Evolutionary conservation across 2,797 vertebrate genomes (phyloP).

Genomic region (Silurus lanzhouensis): DNA sequence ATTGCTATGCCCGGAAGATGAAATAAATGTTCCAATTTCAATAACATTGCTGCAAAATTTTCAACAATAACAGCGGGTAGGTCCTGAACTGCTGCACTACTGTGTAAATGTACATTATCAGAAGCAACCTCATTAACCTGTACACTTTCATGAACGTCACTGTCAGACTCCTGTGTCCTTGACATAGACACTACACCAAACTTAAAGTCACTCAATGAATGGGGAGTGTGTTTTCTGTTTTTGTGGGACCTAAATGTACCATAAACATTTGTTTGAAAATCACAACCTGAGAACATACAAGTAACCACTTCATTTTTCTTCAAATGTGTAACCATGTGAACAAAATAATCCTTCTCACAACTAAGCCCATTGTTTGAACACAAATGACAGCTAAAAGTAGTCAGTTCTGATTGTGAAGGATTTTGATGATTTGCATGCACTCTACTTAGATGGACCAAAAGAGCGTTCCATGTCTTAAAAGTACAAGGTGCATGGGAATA

Average conservation of each 20-base stretch:
- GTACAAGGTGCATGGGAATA: too few species aligned
- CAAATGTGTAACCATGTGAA: not conserved
- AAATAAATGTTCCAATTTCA: slow-evolving; percentile 43
- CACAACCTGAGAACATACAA: not conserved
- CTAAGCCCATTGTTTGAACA: too few species aligned
- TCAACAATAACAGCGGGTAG: slow-evolving; percentile 20
- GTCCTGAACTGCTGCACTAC: not conserved
- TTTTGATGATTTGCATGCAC: too few species aligned
- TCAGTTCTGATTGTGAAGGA: too few species aligned
- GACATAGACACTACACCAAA: slow-evolving; percentile 24
- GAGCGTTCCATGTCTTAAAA: too few species aligned
- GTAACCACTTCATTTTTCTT: not conserved
- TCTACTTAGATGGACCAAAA: too few species aligned
- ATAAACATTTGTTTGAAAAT: not conserved
- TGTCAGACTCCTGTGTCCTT: slow-evolving; percentile 15
- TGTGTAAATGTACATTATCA: not conserved
- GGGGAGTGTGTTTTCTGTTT: too few species aligned
- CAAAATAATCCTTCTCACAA: not conserved
- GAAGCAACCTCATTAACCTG: slow-evolving; percentile 2
- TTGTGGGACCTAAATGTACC: too few species aligned
- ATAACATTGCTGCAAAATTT: slow-evolving; percentile 31
- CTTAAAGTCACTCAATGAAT: slow-evolving; percentile 34
- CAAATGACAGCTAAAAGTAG: too few species aligned
- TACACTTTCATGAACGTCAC: not conserved
- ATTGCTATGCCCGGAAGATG: too few species aligned